Evolutionary conservation across 2,888 invertebrate species (phyloP).

Genomic region (Neoaliturus tenellus): DNA sequence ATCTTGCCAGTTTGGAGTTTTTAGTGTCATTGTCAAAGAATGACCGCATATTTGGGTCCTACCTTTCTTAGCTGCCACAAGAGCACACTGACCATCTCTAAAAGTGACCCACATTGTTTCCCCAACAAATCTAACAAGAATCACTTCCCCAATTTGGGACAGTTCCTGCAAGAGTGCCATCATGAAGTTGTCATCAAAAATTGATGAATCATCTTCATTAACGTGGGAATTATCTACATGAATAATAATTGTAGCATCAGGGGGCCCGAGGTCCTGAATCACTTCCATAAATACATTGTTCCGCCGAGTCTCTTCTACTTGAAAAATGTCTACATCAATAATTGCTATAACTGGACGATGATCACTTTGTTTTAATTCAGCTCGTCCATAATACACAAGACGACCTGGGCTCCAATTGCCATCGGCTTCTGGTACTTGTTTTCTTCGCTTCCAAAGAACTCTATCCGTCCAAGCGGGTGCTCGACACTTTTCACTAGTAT

Average conservation of each 20-base stretch:
- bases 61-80: conserved; percentile 78
- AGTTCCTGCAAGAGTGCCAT: conserved; percentile 87
- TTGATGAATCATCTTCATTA: conserved; percentile 73
- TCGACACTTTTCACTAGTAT: conserved; percentile 98
- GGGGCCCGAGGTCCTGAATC: conserved; percentile 92
- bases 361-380: conserved; percentile 97
- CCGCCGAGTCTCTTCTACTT: conserved; percentile 85
- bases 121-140: conserved; percentile 92
- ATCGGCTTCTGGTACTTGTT: conserved; percentile 82
- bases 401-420: conserved; percentile 85
- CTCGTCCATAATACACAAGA: conserved; percentile 92
- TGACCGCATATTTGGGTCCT: conserved; percentile 39
- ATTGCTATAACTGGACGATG: conserved; percentile 97
- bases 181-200: conserved; percentile 89
- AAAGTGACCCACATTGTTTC: conserved; percentile 96
- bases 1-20: conserved; percentile 90
- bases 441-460: conserved; percentile 92
- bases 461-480: conserved; percentile 99
- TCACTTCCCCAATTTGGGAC: conserved; percentile 91
- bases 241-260: conserved; percentile 95
- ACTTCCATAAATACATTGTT: conserved; percentile 90
- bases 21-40: conserved; percentile 81
- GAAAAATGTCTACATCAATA: conserved; percentile 90
- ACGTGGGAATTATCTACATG: conserved; percentile 67
- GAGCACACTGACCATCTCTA: conserved; percentile 90